Conservation (phyloP, 1,140 invertebrate species). For the Listronotus bonariensis region DNA sequence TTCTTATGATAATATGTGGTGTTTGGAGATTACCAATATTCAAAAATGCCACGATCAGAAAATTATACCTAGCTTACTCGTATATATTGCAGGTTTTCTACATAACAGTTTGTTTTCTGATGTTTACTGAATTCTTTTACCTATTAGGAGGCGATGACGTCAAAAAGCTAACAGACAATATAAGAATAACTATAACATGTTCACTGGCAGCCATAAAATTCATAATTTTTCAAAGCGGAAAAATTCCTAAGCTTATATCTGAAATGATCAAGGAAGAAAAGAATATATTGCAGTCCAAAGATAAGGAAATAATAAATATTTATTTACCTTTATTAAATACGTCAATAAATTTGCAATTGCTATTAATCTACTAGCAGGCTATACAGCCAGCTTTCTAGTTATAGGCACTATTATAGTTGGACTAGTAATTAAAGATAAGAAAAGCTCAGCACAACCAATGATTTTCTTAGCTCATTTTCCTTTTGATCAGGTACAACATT, state of each 20-base stretch:
- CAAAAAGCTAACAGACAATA: constrained; percentile 13
- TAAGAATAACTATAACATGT: constrained; percentile 8
- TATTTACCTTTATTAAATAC: constrained; percentile 6
- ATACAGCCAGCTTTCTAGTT: constrained; percentile 1
- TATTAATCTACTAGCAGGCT: background rate
- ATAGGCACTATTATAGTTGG: constrained; percentile 2
- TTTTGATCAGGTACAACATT: constrained; percentile 9
- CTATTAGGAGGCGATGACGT: constrained; percentile 2
- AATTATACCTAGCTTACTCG: background rate
- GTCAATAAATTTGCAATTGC: background rate
- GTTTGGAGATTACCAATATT: constrained; percentile 5
- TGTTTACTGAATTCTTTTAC: constrained; percentile 7
- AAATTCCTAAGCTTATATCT: constrained; percentile 4
- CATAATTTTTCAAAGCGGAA: background rate
- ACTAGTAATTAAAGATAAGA: background rate
- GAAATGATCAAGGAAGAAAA: constrained; percentile 2
- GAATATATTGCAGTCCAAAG: background rate
- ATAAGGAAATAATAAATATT: constrained; percentile 2
- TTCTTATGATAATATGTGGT: constrained; percentile 8
- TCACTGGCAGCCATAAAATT: background rate
- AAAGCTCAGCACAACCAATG: background rate
- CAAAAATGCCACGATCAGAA: background rate
- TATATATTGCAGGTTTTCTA: background rate
- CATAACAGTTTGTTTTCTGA: background rate
- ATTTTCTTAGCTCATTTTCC: constrained; percentile 18